Evolutionary conservation across 2,888 invertebrate genomes (phyloP).

Genomic region (Emesis russula): DNA sequence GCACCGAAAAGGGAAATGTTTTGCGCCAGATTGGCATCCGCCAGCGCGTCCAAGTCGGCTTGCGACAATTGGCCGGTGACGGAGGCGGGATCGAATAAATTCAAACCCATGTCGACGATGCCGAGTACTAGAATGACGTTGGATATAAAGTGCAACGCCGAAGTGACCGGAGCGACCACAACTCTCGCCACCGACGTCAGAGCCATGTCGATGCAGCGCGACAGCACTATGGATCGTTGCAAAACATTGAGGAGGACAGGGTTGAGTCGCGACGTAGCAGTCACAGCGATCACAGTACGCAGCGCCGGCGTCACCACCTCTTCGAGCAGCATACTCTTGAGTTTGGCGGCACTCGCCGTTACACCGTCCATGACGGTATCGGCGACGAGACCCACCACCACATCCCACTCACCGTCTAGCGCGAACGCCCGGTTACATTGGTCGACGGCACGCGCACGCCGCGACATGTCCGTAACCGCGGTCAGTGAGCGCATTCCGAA

Average conservation of each 20-base stretch:
- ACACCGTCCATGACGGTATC: not conserved
- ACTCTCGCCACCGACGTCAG: constrained; percentile 20
- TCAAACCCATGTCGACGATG: too few species aligned
- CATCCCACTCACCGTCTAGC: too few species aligned
- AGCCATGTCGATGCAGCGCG: constrained; percentile 7
- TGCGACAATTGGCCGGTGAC: constrained; percentile 11
- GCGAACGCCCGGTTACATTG: not conserved
- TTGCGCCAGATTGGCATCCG: constrained; percentile 18
- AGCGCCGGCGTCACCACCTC: too few species aligned
- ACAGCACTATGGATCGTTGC: constrained; percentile 22
- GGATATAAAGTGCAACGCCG: not conserved
- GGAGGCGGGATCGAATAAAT: too few species aligned
- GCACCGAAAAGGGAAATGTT: not conserved
- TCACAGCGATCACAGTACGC: constrained; percentile 15
- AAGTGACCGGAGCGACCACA: not conserved
- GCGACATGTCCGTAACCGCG: constrained; percentile 22
- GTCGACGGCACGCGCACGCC: not conserved
- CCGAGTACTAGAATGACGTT: not conserved
- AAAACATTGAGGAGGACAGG: not conserved
- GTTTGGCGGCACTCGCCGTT: not conserved
- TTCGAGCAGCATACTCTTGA: too few species aligned
- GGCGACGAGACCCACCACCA: too few species aligned
- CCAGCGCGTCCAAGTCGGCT: constrained; percentile 27
- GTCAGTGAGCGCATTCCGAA: constrained; percentile 34
- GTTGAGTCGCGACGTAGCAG: constrained; percentile 24